Conservation (phyloP, 2,888 invertebrate genomes). For the Agrotis puta region DNA sequence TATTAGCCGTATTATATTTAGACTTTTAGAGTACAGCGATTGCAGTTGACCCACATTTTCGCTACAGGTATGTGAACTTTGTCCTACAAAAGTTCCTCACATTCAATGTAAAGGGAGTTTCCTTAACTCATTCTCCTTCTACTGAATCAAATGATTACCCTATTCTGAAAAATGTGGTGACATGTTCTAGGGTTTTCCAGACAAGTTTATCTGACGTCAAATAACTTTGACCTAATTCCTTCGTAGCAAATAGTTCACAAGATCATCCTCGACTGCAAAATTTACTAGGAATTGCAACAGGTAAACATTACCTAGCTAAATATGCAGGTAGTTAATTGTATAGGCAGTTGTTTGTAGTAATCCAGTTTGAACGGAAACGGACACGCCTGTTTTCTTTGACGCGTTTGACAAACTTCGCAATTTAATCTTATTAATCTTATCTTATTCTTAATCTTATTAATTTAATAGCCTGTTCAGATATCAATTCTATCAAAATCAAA, state of each 20-base stretch:
- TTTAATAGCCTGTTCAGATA: no score
- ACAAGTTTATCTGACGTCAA: constrained; percentile 37
- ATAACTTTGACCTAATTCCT: constrained; percentile 22
- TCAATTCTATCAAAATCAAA: no score
- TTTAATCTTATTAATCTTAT: no score
- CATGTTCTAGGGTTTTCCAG: constrained; percentile 29
- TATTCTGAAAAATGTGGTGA: constrained; percentile 35
- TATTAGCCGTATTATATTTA: neutral
- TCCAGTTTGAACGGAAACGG: constrained; percentile 7
- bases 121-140: constrained; percentile 6
- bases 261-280: neutral
- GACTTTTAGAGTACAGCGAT: neutral
- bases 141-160: constrained; percentile 10
- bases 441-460: no score
- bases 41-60: neutral
- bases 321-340: constrained; percentile 19
- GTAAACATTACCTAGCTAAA: constrained; percentile 15
- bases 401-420: neutral
- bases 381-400: neutral
- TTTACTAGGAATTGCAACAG: constrained; percentile 16
- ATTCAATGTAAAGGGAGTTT: constrained; percentile 1
- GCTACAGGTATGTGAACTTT: neutral
- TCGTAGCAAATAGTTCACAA: constrained; percentile 10
- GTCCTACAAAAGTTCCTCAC: neutral
- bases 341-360: constrained; percentile 26